phyloP scores from a whole-genome alignment of 2,888 invertebrate species.

The Apamea monoglypha region DNA sequence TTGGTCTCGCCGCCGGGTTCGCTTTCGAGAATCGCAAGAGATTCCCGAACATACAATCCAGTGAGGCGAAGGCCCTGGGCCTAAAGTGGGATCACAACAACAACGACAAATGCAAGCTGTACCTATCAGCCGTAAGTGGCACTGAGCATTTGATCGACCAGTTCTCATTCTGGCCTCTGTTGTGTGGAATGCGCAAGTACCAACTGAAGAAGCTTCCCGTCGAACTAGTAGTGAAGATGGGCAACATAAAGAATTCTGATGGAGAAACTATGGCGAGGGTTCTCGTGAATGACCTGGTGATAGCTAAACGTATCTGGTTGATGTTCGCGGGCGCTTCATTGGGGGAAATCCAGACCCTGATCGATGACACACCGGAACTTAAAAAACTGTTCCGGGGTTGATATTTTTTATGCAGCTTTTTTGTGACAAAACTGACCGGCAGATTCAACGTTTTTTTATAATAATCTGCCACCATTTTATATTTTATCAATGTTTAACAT shows the following conservation, averaged over 20 bases:
- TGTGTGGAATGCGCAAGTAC: slow-evolving; percentile 77
- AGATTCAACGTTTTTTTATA: slow-evolving; percentile 53
- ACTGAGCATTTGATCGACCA: slow-evolving; percentile 77
- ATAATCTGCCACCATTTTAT: slow-evolving; percentile 57
- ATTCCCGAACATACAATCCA: slow-evolving; percentile 70
- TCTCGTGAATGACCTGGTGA: slow-evolving; percentile 65
- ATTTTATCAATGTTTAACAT: slow-evolving; percentile 36
- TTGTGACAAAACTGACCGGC: slow-evolving; percentile 48
- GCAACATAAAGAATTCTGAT: slow-evolving; percentile 74
- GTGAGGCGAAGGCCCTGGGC: slow-evolving; percentile 73
- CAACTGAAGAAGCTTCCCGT: slow-evolving; percentile 75
- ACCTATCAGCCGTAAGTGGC: slow-evolving; percentile 76
- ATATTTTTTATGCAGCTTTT: neutral
- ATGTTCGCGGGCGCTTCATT: slow-evolving; percentile 66
- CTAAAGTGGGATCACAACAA: slow-evolving; percentile 74
- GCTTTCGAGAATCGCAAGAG: slow-evolving; percentile 74
- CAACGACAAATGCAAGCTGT: slow-evolving; percentile 70
- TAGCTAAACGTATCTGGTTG: slow-evolving; percentile 69
- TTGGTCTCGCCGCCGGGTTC: slow-evolving; percentile 75
- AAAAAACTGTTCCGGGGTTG: slow-evolving; percentile 55
- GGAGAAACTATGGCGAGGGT: slow-evolving; percentile 70
- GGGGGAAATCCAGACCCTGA: slow-evolving; percentile 59
- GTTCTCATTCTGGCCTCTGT: slow-evolving; percentile 75
- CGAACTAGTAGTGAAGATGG: slow-evolving; percentile 74
- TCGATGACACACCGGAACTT: slow-evolving; percentile 63